Evolutionary conservation across 2,797 vertebrate species (phyloP), one percentile per base, ranked within the genome.

Genomic region (Spinus olivaceus): DNA sequence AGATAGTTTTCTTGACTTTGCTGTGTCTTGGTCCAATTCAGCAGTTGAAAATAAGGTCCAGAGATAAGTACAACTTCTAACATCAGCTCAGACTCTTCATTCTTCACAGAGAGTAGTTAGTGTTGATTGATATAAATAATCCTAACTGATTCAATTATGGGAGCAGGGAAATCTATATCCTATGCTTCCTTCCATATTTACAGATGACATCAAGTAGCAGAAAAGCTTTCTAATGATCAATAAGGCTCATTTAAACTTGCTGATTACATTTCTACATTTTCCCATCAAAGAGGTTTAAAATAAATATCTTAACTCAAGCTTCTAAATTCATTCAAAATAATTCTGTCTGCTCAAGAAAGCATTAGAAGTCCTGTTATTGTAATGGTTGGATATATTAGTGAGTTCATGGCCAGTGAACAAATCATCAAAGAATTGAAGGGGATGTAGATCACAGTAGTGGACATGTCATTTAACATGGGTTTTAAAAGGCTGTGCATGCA

Each of bases 171-270:
- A 95, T 86, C 79, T 71, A 47, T 84, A 94, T 47, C 42, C 35
- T 86, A 49, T 51, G 14, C 32, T 94, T 90, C 67, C 63, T 94
- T 91, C 53, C 35, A 71, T 92, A 95, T 91, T 95, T 92, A 77
- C 83, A 70, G 70, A 81, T 51, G 56, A 44, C 21, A 90, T 91
- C 69, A 86, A 79, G 41, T 33, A 64, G 25, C 42, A 86, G 46
- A 84, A 95, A 90, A 91, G n/a, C 42, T 81, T 88, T 71, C 64
- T 61, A 85, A 65, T 92, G 71, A 88, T 92, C 92, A 85, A 23
- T 95, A 86, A 94, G 91, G 7, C 53, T 90, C 23, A 94, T 92
- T 92, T 94, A 69, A 88, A 90, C 56, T 94, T 63, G 61, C 57
- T 64, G 77, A 85, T 77, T 88, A 60, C 41, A 76, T 76, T 92